Evolutionary conservation across 2,113 vertebrate species (phyloP), one percentile per base, ranked within the genome.

Genomic region (Leucopsar rothschildi): DNA sequence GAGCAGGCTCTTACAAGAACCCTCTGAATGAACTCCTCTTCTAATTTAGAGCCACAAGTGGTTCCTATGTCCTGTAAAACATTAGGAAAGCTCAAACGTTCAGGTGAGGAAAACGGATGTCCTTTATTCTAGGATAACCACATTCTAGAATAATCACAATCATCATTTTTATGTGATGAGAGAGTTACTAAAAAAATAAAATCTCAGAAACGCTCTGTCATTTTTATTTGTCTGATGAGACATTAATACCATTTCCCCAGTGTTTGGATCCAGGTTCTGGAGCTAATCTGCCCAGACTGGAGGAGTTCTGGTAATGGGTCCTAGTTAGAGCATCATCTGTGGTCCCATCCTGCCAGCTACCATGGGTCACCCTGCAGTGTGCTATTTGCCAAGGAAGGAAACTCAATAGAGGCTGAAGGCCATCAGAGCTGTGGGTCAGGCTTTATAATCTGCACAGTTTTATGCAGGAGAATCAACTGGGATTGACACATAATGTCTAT

Each of bases 391-490:
- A 66, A 33, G n/a, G 15, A 75, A 60, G 39, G 24, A 63, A 60
- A 29, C 3, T 57, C 49, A 47, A 0, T 4, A 11, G 33, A 19
- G 17, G 31, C 42, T 31, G 35, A 73, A 42, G 11, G 6, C 12
- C 40, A 31, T 49, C 28, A 49, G 17, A 2, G 0, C 8, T 57
- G 37, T 1, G 0, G 5, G 14, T 16, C 28, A 44, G 19, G 22
- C 18, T 24, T 72, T 69, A 53, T 61, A 69, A 82, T 45, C 25
- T 28, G 12, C 15, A 50, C 5, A 37, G 40, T 64, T 89, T 89
- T 59, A 35, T 31, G 27, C 19, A 64, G 35, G 24, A 83, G 31
- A 78, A 52, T 9, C 15, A 39, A 1, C 6, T 28, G 12, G 4
- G 15, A 33, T 10, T 73, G 60, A 22, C 10, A 24, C 1, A 15